Percentiles rank a stretch among this genome's conserved stretches.
Evolutionary conservation across 2,113 vertebrate species (phyloP).

Genomic region (Leucosticte australis): DNA sequence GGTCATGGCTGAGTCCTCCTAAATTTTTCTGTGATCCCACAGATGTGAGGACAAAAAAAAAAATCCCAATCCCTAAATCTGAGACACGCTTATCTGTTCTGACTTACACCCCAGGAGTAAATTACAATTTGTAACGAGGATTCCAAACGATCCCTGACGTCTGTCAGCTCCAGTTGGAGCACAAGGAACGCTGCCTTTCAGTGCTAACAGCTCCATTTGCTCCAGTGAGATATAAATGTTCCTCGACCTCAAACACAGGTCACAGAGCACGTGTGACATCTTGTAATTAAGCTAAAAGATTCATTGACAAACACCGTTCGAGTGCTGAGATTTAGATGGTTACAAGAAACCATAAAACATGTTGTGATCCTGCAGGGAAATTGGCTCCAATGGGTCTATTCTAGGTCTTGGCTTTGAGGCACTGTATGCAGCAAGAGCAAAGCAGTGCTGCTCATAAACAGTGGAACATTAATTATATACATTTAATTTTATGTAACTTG

Average conservation of each 20-base stretch:
- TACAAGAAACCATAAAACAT: constrained; percentile 51
- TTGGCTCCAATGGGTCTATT: constrained; percentile 3
- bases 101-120: not conserved
- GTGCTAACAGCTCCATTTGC: not conserved
- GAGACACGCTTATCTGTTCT: not conserved
- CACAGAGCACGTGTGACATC: not conserved
- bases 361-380: constrained; percentile 39
- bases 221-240: constrained; percentile 18
- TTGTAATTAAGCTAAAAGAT: constrained; percentile 54
- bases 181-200: not conserved
- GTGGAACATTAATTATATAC: constrained; percentile 46
- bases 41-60: not conserved
- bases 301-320: constrained; percentile 36
- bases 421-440: not conserved
- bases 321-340: not conserved
- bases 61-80: not conserved
- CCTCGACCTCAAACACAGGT: constrained; percentile 24
- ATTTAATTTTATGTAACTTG: constrained; percentile 49
- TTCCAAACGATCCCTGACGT: not conserved
- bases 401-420: constrained; percentile 6
- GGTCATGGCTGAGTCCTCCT: not conserved
- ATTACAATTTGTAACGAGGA: not conserved
- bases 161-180: not conserved
- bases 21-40: not conserved
- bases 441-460: constrained; percentile 16